Base-by-base conservation (phyloP, 2,888 invertebrate genomes). In the Arctia plantaginis region DNA sequence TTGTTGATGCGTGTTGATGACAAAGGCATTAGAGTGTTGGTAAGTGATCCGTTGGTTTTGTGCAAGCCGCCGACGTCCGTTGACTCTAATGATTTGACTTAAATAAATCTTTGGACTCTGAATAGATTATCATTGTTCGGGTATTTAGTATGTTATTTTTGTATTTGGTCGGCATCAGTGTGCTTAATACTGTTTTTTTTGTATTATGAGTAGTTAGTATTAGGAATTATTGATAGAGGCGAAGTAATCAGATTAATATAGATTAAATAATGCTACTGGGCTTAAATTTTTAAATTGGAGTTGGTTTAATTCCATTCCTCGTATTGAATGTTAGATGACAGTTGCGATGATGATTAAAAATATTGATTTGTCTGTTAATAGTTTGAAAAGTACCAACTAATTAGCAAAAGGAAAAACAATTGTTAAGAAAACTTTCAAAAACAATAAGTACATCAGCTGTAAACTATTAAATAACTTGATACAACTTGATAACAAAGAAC, bases 21-120 rank as follows among this genome's bases (percentile, higher is more conserved):
- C 94, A 94, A 94, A 92, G 86, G 93, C 90, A 94, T 94, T 93
- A 94, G 92, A 93, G 93, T 90, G 92, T 91, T 88, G 90, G 93
- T 92, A 91, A 94, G 91, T 90, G 93, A 93, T 90, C 90, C 91
- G 87, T 89, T 84, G 90, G 93, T 90, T 90, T 93, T 93, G 93
- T 93, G 93, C 94, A 94, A 94, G 90, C 88, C 91, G 91, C 89
- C 77, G 82, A 81, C 83, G 82, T 76, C 83, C 89, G 88, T 91
- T 91, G 91, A 91, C 92, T 91, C 80, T 82, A 82, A 87, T 93
- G 93, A 93, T 93, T 92, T 91, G 92, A 90, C 89, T 92, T 89
- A 88, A 91, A 91, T 92, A 91, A 90, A 91, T 90, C 88, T 88
- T 85, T 80, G 82, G 82, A 67, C 64, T 80, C 76, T 92, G 90